Evolutionary conservation across 1,140 invertebrate genomes (phyloP).

Genomic region (Rhagoletis pomonella): DNA sequence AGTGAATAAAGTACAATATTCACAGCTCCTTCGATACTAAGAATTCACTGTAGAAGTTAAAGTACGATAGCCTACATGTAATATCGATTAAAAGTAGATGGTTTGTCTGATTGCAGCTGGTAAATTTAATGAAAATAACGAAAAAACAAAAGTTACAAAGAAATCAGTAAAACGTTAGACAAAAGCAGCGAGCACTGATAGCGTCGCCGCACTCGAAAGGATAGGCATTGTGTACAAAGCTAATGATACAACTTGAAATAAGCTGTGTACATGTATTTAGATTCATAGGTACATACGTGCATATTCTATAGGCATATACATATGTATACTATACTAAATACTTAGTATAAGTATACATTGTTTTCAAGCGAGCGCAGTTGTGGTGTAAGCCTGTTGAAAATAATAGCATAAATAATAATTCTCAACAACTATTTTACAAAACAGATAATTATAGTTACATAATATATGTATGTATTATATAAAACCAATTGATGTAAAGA

Average conservation of each 20-base stretch:
- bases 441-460: conserved; percentile 32
- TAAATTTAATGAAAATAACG: not conserved
- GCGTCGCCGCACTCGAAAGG: too few relatives aligned
- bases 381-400: not conserved
- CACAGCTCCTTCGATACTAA: too few relatives aligned
- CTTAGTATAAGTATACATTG: not conserved
- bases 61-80: too few relatives aligned
- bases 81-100: too few relatives aligned
- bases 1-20: too few relatives aligned
- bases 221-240: not conserved
- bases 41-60: too few relatives aligned
- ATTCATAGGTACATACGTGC: too few relatives aligned
- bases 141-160: not conserved
- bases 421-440: conserved; percentile 2
- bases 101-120: not conserved
- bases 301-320: too few relatives aligned
- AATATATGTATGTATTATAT: too few relatives aligned
- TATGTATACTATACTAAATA: too few relatives aligned
- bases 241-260: not conserved
- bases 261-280: not conserved
- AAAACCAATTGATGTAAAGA: too few relatives aligned
- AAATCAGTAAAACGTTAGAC: not conserved
- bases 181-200: not conserved
- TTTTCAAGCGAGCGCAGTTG: not conserved
- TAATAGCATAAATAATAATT: conserved; percentile 32